Evolutionary conservation across 2,797 vertebrate genomes (phyloP), one percentile per base, ranked within the genome.

Genomic region (Gambusia yucatana): DNA sequence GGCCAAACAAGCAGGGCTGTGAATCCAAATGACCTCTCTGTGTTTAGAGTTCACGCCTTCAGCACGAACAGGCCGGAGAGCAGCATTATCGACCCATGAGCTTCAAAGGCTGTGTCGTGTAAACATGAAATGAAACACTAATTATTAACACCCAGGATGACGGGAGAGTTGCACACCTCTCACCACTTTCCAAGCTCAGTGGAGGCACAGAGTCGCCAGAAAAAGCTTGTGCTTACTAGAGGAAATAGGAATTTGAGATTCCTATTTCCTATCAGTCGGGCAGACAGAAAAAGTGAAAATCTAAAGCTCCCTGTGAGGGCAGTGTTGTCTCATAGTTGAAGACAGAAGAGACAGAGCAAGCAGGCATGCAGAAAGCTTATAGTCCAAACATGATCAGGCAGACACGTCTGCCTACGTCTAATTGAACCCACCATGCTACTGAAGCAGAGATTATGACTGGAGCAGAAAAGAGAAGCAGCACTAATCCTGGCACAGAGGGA

Each of bases 401-500:
- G 87, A 90, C 88, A 89, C 84, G 83, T 89, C 20, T 28, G 75
- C 83, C 77, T 87, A 72, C 59, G 78, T 83, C 87, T 93, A 93
- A 94, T 88, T 90, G 87, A 93, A 90, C 83, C 77, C 73, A 63
- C 79, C 73, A 70, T 82, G 85, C 86, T 82, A 91, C 90, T 91
- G 85, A 92, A 92, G 80, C 86, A 74, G n/a, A 57, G 85, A 82
- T 81, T 82, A 82, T 67, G 79, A 86, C 81, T 69, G 73, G 67
- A 86, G 82, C 73, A 79, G 78, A 78, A 69, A 82, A 67, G 79
- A 84, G 81, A 77, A 79, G 77, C 59, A 77, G 33, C 83, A 20
- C 11, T 50, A 50, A 74, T 83, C 84, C 82, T 79, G 75, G 55
- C 82, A 22, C 87, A 82, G 91, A 3, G 43, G 91, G 89, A 81